Conservation (phyloP, 2,888 invertebrate genomes). For the Mesochorus sp. region DNA sequence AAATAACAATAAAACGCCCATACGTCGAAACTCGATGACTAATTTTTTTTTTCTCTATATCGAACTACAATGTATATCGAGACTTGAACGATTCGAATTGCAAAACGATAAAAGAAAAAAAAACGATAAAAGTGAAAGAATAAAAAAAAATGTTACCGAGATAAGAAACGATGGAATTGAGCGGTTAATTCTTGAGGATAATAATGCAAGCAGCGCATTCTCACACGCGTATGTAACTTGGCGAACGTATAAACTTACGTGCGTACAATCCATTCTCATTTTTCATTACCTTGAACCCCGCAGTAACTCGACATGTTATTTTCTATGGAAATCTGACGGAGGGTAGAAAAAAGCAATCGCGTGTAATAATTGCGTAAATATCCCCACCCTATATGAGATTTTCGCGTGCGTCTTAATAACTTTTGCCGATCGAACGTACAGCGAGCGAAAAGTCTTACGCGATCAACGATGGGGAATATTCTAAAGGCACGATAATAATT, state of each 20-base stretch:
- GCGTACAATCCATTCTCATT: slow-evolving; percentile 18
- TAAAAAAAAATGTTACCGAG: slow-evolving; percentile 19
- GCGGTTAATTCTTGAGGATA: slow-evolving; percentile 46
- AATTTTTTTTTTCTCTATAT: too few relatives aligned
- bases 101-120: slow-evolving; percentile 6
- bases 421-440: background rate
- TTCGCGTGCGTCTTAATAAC: slow-evolving; percentile 14
- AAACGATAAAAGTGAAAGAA: slow-evolving; percentile 44
- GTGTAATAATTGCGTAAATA: slow-evolving; percentile 13
- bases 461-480: too few relatives aligned
- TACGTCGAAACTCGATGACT: too few relatives aligned
- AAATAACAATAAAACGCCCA: too few relatives aligned
- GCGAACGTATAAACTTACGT: background rate
- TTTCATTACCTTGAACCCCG: slow-evolving; percentile 20
- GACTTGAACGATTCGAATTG: background rate
- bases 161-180: slow-evolving; percentile 33
- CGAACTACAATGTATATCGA: too few relatives aligned
- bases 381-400: slow-evolving; percentile 8
- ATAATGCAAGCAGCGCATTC: slow-evolving; percentile 18
- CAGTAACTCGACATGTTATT: slow-evolving; percentile 14
- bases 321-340: background rate
- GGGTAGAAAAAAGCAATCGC: slow-evolving; percentile 13
- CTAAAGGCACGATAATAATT: slow-evolving; percentile 39
- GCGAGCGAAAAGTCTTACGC: too few relatives aligned
- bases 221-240: background rate